Conservation (phyloP, 2,797 vertebrate genomes). For the Lutjanus campechanus region DNA sequence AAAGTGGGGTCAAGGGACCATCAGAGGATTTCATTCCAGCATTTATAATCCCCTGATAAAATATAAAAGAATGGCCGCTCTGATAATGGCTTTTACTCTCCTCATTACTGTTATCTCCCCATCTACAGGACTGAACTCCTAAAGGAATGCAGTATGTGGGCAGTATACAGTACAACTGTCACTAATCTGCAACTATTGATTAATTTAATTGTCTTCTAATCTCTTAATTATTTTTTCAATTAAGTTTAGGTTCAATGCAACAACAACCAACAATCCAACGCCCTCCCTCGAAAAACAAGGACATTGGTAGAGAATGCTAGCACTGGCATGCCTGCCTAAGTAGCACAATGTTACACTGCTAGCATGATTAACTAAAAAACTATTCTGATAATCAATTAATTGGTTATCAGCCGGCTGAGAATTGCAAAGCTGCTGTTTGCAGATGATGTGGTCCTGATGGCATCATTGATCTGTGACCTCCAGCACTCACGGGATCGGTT, state of each 20-base stretch:
- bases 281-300: background rate
- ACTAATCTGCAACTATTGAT: background rate
- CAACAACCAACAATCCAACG: background rate
- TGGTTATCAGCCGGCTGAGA: too few relatives aligned
- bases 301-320: background rate
- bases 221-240: background rate
- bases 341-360: background rate
- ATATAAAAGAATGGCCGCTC: background rate
- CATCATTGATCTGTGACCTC: too few relatives aligned
- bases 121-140: background rate
- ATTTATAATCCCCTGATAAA: background rate
- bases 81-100: background rate
- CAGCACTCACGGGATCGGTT: too few relatives aligned
- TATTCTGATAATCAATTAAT: too few relatives aligned
- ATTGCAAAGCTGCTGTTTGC: too few relatives aligned
- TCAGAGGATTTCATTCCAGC: background rate
- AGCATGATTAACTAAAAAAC: too few relatives aligned
- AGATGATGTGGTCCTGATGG: too few relatives aligned
- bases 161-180: background rate
- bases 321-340: background rate
- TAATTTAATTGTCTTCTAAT: background rate
- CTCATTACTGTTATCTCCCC: background rate
- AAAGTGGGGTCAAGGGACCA: constrained; percentile 10
- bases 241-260: background rate
- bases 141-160: background rate